These are phyloP conservation scores for Sturnus vulgaris DNA, from an alignment of 2,113 vertebrate species.

Conservation along the genomic window DNA sequence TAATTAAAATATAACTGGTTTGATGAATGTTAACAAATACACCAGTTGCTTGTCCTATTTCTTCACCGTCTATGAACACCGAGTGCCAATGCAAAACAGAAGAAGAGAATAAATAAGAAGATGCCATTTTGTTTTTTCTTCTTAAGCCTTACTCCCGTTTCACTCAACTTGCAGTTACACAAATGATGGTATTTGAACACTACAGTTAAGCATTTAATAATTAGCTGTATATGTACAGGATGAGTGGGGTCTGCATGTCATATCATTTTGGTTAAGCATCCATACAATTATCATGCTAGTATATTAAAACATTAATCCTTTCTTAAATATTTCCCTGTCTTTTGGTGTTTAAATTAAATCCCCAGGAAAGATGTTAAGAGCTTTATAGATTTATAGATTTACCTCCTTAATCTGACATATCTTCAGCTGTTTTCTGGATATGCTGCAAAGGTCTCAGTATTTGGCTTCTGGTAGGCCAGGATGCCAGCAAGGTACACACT, in stretches of 20 bases:
- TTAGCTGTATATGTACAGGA: not conserved
- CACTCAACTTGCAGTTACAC: not conserved
- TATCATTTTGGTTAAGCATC: not conserved
- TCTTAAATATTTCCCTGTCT: not conserved
- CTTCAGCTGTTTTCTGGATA: not conserved
- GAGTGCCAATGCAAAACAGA: not conserved
- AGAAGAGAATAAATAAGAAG: not conserved
- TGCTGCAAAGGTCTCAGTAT: not conserved
- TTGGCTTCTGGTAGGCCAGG: not conserved
- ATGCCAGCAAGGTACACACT: not conserved
- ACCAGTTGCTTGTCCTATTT: not conserved
- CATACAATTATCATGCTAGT: not conserved
- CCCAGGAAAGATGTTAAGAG: not conserved
- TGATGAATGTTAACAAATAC: not conserved
- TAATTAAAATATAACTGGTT: not conserved
- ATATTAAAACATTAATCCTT: not conserved
- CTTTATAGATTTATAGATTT: not conserved
- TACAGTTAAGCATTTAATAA: not conserved
- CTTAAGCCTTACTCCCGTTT: not conserved
- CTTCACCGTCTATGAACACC: not conserved
- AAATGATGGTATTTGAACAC: not conserved
- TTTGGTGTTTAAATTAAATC: not conserved
- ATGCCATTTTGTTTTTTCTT: not conserved
- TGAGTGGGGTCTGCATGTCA: not conserved
- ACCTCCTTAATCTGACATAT: not conserved